Evolutionary conservation across 2,113 vertebrate species (phyloP).

Genomic region (Phalacrocorax pelagicus): DNA sequence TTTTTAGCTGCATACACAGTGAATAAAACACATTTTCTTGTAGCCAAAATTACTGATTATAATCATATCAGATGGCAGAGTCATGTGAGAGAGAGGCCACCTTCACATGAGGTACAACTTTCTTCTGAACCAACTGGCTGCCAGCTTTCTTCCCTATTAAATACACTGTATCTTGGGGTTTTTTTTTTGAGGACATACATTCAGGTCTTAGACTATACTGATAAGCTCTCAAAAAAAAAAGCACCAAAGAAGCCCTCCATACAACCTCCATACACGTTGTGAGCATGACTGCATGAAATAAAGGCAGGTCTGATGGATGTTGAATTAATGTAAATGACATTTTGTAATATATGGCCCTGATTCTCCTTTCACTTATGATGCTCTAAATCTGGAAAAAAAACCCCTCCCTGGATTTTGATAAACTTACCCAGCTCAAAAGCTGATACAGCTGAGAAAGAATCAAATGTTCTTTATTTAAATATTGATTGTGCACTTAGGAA

Average conservation of each 20-base stretch:
- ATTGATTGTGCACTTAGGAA: conserved; percentile 35
- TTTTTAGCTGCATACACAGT: neutral
- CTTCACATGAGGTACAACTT: neutral
- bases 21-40: neutral
- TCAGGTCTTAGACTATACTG: neutral
- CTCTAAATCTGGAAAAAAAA: neutral
- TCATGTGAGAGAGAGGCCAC: neutral
- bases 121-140: neutral
- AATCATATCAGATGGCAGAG: neutral
- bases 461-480: conserved; percentile 33
- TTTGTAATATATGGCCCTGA: neutral
- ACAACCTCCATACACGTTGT: neutral
- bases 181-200: neutral
- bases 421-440: conserved; percentile 6
- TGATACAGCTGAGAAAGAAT: neutral
- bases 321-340: conserved; percentile 49
- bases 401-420: neutral
- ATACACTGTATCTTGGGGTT: neutral
- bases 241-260: no score
- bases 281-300: conserved; percentile 23
- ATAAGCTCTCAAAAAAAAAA: neutral
- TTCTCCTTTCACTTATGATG: conserved; percentile 23
- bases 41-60: neutral
- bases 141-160: neutral
- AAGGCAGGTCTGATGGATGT: conserved; percentile 20